phyloP scores from a whole-genome alignment of 2,797 vertebrate species.

The Catamblyrhynchus diadema region DNA sequence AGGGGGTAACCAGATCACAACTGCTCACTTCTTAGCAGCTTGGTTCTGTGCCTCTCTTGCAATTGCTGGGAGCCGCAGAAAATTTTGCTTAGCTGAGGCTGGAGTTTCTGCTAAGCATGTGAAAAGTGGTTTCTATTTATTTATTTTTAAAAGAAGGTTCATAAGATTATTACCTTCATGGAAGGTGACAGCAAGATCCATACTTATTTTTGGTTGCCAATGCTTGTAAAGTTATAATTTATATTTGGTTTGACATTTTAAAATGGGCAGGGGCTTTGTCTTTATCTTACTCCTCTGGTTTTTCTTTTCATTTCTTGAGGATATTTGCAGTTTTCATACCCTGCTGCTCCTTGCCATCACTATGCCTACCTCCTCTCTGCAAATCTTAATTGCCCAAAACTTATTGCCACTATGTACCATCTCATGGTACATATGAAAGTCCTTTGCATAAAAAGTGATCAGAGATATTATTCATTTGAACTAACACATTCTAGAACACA shows the following conservation, averaged over 20 bases:
- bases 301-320: not conserved
- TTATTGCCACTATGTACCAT: not conserved
- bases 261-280: not conserved
- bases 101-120: not conserved
- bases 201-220: constrained; percentile 10
- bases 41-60: not conserved
- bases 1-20: not conserved
- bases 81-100: not conserved
- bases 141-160: not conserved
- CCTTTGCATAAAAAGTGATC: not conserved
- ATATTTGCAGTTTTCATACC: not conserved
- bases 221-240: not conserved
- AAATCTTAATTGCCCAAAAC: not conserved
- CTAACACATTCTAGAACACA: not conserved
- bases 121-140: not conserved
- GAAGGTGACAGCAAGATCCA: not conserved
- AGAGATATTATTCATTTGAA: not conserved
- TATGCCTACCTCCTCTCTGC: not conserved
- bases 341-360: not conserved
- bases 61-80: not conserved
- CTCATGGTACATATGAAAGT: not conserved
- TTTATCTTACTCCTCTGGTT: not conserved
- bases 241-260: not conserved
- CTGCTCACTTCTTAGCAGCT: not conserved
- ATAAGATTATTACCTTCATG: not conserved